Evolutionary conservation across 2,888 invertebrate species (phyloP).

Genomic region (Eremobia ochroleuca): DNA sequence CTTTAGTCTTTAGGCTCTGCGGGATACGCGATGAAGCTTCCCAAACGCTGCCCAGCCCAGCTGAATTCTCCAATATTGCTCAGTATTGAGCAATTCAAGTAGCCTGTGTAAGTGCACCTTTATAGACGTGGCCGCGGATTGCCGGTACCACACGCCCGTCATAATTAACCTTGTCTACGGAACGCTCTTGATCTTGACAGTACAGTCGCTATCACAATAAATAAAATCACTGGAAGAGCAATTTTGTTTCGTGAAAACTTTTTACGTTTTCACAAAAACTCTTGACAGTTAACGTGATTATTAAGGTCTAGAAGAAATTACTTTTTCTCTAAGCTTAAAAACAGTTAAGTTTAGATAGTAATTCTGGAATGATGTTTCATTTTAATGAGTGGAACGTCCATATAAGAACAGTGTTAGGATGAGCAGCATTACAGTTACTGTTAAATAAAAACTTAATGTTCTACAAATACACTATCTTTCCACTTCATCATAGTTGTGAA

Average conservation of each 20-base stretch:
- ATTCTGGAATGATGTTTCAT: not conserved
- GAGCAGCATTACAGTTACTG: not conserved
- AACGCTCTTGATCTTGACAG: constrained; percentile 84
- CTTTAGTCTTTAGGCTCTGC: not conserved
- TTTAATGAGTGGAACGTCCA: not conserved
- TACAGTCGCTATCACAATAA: constrained; percentile 58
- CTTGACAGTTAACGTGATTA: constrained; percentile 5
- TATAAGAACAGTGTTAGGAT: not conserved
- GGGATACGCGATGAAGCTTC: not conserved
- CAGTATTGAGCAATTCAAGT: not conserved
- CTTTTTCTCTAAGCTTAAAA: not conserved
- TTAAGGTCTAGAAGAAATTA: not conserved
- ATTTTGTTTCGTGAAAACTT: constrained; percentile 22
- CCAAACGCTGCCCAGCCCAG: not conserved
- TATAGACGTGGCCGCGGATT: constrained; percentile 49
- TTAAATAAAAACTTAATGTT: not conserved
- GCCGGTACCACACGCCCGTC: constrained; percentile 75
- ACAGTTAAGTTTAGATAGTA: not conserved
- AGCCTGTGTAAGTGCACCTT: constrained; percentile 20
- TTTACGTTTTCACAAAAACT: constrained; percentile 1
- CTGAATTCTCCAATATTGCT: not conserved
- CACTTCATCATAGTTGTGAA: too few species aligned
- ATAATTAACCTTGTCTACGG: constrained; percentile 80
- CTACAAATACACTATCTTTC: too few species aligned
- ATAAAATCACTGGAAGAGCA: constrained; percentile 67